Evolutionary conservation across 2,888 invertebrate genomes (phyloP), one percentile per base, ranked within the genome.

Genomic region (Drosophila lacicola): DNA sequence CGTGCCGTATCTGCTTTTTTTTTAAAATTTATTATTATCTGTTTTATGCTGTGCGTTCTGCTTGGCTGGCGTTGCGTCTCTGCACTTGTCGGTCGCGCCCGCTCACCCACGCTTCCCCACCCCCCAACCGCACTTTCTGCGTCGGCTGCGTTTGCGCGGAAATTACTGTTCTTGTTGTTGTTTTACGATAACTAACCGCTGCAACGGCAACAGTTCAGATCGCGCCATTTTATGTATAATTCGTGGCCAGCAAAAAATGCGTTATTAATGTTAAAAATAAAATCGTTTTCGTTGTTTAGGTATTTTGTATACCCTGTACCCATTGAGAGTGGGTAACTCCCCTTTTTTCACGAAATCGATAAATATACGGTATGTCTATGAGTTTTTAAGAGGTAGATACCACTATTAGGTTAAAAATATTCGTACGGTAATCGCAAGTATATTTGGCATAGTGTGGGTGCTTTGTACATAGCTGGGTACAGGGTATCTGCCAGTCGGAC

Each of bases 241-340:
- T 77, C 69, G 78, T 65, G 80, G 79, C 68, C 57, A 80, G 80
- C 72, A 68, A 67, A 74, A 80, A 76, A 82, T 82, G 86, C 83
- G 83, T 83, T 80, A 78, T 80, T 78, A 79, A 88, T 84, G 78
- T 75, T 88, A 75, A 85, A 86, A 78, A 80, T 74, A 67, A 75
- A 76, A 66, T 66, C 70, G 62, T 80, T 81, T 70, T 55, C 44
- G 29, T 54, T 55, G 51, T 61, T 55, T 29, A n/a, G 45, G 29
- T 29, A 49, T 63, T 49, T 49, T 8, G 14, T 45, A 29, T 70
- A 63, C 62, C 62, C 62, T 47, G 36, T 57, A 55, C 19, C 14
- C 2, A 29, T 29, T 29, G 29, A 2, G 8, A 8, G 6, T 6
- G 25, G 6, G 6, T 25, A 25, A 25, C 25, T 25, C 25, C 1